Conservation (phyloP, 35 echinoderm and acorn worm genomes). For the Apostichopus californicus region DNA sequence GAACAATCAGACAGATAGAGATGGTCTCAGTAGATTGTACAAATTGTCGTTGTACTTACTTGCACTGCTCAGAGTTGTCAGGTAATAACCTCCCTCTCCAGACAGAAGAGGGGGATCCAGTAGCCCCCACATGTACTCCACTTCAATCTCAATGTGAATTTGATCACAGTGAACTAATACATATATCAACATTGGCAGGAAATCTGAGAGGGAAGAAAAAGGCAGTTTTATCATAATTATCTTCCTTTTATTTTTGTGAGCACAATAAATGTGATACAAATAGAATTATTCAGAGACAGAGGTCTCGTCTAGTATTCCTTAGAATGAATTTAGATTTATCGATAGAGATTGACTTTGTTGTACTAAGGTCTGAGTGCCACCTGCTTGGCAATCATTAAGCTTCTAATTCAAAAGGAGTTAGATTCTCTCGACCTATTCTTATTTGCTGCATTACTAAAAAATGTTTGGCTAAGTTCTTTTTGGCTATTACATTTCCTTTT, state of each 20-base stretch:
- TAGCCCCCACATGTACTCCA: constrained; percentile 95
- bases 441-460: too few species aligned
- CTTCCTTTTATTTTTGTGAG: too few species aligned
- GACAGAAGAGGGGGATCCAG: constrained; percentile 80
- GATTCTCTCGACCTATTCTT: too few species aligned
- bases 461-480: too few species aligned
- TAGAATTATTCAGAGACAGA: neutral
- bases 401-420: too few species aligned
- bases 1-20: too few species aligned
- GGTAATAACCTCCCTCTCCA: constrained; percentile 93
- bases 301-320: too few species aligned
- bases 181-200: constrained; percentile 98
- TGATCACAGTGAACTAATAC: constrained; percentile 91
- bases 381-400: too few species aligned
- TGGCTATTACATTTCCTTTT: too few species aligned
- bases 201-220: constrained; percentile 69
- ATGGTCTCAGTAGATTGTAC: neutral
- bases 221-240: neutral
- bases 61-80: constrained; percentile 97
- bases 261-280: neutral
- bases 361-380: too few species aligned
- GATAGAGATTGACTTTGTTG: too few species aligned
- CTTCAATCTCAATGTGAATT: constrained; percentile 89
- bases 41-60: constrained; percentile 59
- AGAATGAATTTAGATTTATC: too few species aligned